phyloP scores from a whole-genome alignment of 2,888 invertebrate species.

The Epiblema foenella region DNA sequence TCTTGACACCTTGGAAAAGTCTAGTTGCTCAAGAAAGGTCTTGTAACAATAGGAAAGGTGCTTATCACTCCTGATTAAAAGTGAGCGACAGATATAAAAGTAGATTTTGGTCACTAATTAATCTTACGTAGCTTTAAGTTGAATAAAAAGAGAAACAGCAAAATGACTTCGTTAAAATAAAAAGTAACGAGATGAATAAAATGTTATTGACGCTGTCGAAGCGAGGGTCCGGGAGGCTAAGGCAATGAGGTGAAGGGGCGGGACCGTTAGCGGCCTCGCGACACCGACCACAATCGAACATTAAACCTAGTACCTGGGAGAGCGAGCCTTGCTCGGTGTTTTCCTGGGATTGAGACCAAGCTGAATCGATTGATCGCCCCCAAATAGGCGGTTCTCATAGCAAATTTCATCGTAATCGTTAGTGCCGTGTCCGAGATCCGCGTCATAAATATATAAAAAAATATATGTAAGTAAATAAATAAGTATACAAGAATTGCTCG shows the following conservation, averaged over 20 bases:
- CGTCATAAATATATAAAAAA: no score
- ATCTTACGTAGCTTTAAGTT: slow-evolving; percentile 26
- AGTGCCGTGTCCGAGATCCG: no score
- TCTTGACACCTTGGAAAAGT: no score
- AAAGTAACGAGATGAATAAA: slow-evolving; percentile 44
- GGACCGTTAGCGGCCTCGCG: slow-evolving; percentile 18
- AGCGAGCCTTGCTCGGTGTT: no score
- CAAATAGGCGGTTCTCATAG: no score
- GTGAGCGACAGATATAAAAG: neutral
- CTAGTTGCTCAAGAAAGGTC: neutral
- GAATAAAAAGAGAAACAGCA: slow-evolving; percentile 40
- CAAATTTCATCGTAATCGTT: no score
- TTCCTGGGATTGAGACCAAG: no score
- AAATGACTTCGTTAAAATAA: slow-evolving; percentile 43
- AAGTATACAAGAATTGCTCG: no score
- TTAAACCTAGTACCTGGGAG: slow-evolving; percentile 18
- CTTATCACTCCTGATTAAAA: no score
- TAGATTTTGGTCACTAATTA: slow-evolving; percentile 9
- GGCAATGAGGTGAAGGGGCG: slow-evolving; percentile 24
- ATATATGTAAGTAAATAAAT: no score
- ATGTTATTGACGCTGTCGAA: slow-evolving; percentile 42
- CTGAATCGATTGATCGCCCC: no score
- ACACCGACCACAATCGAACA: slow-evolving; percentile 25
- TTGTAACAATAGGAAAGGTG: neutral
- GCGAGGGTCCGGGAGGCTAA: slow-evolving; percentile 29